Evolutionary conservation across 2,797 vertebrate species (phyloP).

Genomic region (Molossus alvarezi): DNA sequence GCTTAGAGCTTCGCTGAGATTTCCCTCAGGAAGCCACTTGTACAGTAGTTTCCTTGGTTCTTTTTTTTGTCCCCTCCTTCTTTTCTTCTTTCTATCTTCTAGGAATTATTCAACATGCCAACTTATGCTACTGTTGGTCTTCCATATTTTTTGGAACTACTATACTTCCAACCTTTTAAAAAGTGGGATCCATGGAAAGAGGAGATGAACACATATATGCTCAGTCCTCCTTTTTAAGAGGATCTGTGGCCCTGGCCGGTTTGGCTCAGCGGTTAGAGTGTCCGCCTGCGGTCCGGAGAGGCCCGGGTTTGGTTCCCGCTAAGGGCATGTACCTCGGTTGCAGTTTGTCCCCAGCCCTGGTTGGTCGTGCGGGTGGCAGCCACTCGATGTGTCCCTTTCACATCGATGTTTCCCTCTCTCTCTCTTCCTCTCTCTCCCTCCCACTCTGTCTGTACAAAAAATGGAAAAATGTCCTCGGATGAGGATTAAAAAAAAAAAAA

Average conservation of each 20-base stretch:
- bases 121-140: neutral
- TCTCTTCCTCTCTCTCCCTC: too few relatives aligned
- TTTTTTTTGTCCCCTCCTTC: neutral
- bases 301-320: too few relatives aligned
- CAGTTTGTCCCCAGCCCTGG: too few relatives aligned
- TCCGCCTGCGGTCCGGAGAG: too few relatives aligned
- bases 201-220: neutral
- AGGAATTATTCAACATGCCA: neutral
- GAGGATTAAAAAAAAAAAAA: too few relatives aligned
- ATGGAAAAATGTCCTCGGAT: too few relatives aligned
- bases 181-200: neutral
- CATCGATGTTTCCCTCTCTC: too few relatives aligned
- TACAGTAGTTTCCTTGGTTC: neutral
- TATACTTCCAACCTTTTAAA: constrained; percentile 7
- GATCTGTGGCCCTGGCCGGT: neutral
- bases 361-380: too few relatives aligned
- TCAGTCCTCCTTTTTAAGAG: neutral
- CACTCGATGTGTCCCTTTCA: too few relatives aligned
- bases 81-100: neutral
- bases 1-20: neutral
- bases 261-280: too few relatives aligned
- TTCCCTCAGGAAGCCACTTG: neutral
- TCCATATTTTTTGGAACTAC: neutral
- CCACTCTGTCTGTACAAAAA: too few relatives aligned
- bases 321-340: too few relatives aligned